phyloP scores from a whole-genome alignment of 2,797 vertebrate genomes.

The Orestias chungarensis region DNA sequence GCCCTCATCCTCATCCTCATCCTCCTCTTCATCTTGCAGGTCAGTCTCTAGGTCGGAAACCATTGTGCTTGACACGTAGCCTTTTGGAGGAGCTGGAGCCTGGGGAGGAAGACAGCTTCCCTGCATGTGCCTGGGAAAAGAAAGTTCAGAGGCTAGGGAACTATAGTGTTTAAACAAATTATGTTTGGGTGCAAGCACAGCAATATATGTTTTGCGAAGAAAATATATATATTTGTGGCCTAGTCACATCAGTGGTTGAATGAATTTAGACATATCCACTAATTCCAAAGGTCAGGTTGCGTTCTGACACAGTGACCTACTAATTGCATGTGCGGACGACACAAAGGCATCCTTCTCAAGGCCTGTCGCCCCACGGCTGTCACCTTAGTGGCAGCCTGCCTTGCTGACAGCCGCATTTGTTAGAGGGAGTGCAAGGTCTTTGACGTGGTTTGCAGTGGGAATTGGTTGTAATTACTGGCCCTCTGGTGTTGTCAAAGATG shows the following conservation, averaged over 20 bases:
- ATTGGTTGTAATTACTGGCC: constrained; percentile 82
- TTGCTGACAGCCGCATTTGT: constrained; percentile 70
- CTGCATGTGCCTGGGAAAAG: constrained; percentile 90
- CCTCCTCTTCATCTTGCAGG: constrained; percentile 86
- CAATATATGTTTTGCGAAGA: constrained; percentile 14
- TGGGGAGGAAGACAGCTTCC: constrained; percentile 91
- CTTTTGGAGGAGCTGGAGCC: constrained; percentile 93
- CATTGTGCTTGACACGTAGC: constrained; percentile 95
- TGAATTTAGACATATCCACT: constrained; percentile 62
- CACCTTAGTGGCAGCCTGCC: constrained; percentile 65
- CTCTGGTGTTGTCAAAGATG: constrained; percentile 79
- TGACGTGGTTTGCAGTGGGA: constrained; percentile 73
- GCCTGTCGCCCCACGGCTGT: constrained; percentile 69
- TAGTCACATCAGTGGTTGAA: constrained; percentile 42
- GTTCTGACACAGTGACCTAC: constrained; percentile 78
- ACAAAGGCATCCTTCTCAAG: constrained; percentile 65
- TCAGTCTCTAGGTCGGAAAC: constrained; percentile 98
- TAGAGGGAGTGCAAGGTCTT: constrained; percentile 67
- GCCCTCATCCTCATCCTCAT: constrained; percentile 94
- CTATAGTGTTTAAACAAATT: neutral
- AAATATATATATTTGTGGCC: constrained; percentile 43
- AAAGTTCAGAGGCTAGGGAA: constrained; percentile 7
- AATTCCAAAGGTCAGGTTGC: constrained; percentile 62
- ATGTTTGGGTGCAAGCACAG: constrained; percentile 27
- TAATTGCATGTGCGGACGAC: constrained; percentile 73